Evolutionary conservation across 64 coral and sea anemone species (phyloP).

Genomic region (Orbicella faveolata): DNA sequence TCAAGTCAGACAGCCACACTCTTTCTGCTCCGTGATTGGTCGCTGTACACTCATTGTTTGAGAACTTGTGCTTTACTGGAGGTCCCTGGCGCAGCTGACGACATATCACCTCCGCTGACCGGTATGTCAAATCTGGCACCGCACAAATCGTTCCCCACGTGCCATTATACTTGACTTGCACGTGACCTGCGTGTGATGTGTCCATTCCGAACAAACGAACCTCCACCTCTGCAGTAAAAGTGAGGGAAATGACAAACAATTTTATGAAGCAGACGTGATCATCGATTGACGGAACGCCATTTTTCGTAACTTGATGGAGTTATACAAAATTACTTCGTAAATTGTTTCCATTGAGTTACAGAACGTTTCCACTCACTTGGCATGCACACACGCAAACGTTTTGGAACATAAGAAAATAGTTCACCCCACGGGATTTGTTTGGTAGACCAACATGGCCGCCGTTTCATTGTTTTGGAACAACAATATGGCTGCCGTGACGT

Average conservation of each 20-base stretch:
- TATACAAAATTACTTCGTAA: too few species aligned
- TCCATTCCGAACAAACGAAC: constrained; percentile 18
- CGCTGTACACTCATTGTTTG: constrained; percentile 12
- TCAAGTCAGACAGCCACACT: constrained; percentile 13
- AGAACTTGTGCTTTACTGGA: background rate
- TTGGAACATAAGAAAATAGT: too few species aligned
- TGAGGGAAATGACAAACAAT: background rate
- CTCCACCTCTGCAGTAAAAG: constrained; percentile 4
- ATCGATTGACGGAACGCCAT: too few species aligned
- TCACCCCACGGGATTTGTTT: too few species aligned
- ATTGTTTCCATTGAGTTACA: too few species aligned
- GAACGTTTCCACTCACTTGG: too few species aligned
- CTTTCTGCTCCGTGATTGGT: background rate
- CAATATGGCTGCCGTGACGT: too few species aligned
- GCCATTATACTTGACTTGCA: constrained; percentile 35
- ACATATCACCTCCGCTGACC: constrained; percentile 19
- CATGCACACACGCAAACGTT: too few species aligned
- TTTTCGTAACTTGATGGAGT: too few species aligned
- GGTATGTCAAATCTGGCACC: background rate
- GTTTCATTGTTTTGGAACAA: too few species aligned
- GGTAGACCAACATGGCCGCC: too few species aligned
- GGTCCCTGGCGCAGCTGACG: constrained; percentile 14
- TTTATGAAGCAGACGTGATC: too few species aligned
- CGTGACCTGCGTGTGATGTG: constrained; percentile 8
- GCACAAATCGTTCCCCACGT: constrained; percentile 35